phyloP scores from a whole-genome alignment of 2,888 invertebrate species.

The Acleris cristana region DNA sequence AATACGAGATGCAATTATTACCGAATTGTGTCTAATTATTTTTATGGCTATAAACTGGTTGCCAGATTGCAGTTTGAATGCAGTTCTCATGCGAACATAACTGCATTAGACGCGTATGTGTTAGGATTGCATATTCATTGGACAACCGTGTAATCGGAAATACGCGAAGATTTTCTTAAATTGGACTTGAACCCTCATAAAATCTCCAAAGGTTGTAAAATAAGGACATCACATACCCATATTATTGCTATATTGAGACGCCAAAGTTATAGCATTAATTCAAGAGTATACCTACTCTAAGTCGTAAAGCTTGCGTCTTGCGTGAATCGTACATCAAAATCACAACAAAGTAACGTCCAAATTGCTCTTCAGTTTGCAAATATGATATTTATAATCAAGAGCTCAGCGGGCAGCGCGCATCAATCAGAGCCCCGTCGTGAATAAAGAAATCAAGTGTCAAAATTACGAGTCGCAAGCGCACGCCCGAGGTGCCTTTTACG shows the following conservation, averaged over 20 bases:
- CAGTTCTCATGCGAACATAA: no score
- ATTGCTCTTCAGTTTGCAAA: constrained; percentile 37
- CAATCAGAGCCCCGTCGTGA: constrained; percentile 60
- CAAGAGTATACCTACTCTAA: neutral
- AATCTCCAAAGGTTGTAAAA: no score
- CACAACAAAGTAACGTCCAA: constrained; percentile 42
- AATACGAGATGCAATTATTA: no score
- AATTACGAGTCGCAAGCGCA: constrained; percentile 64
- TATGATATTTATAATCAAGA: constrained; percentile 48
- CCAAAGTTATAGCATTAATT: neutral
- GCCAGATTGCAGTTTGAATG: no score
- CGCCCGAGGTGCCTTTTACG: constrained; percentile 53
- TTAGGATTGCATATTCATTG: no score
- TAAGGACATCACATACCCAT: no score
- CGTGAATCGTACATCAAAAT: constrained; percentile 19
- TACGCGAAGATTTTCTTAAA: no score
- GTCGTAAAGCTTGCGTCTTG: neutral
- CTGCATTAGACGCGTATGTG: no score
- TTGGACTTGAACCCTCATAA: no score
- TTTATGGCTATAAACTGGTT: no score
- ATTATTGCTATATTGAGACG: neutral
- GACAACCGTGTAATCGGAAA: no score
- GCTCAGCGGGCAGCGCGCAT: constrained; percentile 42
- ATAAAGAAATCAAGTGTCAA: constrained; percentile 77
- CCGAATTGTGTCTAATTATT: neutral